These are phyloP conservation scores for Astropecten irregularis DNA, from an alignment of 53 echinoderm and acorn worm genomes.

Conservation along the genomic window DNA sequence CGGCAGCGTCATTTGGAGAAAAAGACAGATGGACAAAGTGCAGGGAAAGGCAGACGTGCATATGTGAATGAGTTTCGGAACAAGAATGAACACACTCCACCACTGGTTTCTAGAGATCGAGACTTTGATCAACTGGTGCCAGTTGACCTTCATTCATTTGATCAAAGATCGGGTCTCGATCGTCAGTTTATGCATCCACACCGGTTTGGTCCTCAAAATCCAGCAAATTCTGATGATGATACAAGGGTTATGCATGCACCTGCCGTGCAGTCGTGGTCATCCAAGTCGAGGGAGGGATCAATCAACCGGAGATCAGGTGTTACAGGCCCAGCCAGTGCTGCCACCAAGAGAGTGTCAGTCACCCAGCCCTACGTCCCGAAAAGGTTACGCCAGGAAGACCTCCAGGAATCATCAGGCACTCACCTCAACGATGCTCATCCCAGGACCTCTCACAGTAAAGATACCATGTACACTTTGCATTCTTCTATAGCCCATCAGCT, in stretches of 20 bases:
- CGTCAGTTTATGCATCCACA: neutral
- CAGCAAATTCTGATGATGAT: neutral
- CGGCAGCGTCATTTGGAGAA: too few species aligned
- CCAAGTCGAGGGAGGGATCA: neutral
- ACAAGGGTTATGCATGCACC: too few species aligned
- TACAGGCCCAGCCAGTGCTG: too few species aligned
- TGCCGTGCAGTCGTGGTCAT: neutral
- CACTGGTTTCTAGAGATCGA: too few species aligned
- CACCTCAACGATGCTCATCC: neutral
- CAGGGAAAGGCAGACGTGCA: too few species aligned
- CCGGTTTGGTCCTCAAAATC: neutral
- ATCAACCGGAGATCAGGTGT: neutral
- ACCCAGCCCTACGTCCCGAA: conserved; percentile 42
- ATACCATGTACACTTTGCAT: conserved; percentile 25
- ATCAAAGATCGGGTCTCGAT: too few species aligned
- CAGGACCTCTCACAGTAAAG: too few species aligned
- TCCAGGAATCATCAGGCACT: neutral
- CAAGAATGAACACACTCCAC: too few species aligned
- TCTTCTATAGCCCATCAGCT: conserved; percentile 17
- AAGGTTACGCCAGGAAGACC: neutral
- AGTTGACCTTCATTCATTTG: too few species aligned
- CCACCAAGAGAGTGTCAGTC: conserved; percentile 3
- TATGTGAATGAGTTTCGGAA: too few species aligned
- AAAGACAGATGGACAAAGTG: too few species aligned
- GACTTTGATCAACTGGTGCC: too few species aligned